These are phyloP conservation scores for Periophthalmus magnuspinnatus DNA, from an alignment of 2,797 vertebrate species.

Conservation along the genomic window DNA sequence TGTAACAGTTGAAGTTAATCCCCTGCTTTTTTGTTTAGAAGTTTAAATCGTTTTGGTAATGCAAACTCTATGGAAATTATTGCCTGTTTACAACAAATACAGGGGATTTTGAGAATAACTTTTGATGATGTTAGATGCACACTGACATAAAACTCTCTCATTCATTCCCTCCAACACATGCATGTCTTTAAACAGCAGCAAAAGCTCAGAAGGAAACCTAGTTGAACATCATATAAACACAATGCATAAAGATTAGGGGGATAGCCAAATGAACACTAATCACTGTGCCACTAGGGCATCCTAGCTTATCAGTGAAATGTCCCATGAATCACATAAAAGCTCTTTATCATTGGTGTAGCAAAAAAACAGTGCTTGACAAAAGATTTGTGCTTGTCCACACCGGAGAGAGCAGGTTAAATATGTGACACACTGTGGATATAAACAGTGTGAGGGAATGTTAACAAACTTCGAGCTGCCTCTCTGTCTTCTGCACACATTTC, in stretches of 20 bases:
- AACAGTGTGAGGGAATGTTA: conserved; percentile 76
- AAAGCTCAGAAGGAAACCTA: not conserved
- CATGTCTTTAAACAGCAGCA: not conserved
- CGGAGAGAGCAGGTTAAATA: conserved; percentile 40
- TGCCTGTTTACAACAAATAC: not conserved
- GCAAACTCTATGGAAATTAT: too few relatives aligned
- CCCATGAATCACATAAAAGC: not conserved
- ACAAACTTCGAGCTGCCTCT: conserved; percentile 61
- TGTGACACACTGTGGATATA: conserved; percentile 57
- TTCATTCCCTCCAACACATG: not conserved
- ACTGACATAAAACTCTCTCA: not conserved
- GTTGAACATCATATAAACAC: not conserved
- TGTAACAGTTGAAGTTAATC: not conserved
- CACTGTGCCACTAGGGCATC: too few relatives aligned
- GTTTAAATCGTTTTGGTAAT: too few relatives aligned
- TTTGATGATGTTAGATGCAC: not conserved
- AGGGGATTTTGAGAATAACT: too few relatives aligned
- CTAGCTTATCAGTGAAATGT: not conserved
- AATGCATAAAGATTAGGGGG: not conserved
- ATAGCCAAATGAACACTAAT: too few relatives aligned
- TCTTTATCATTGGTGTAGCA: not conserved
- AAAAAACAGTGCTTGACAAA: too few relatives aligned
- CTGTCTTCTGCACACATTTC: conserved; percentile 53
- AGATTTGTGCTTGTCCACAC: conserved; percentile 7
- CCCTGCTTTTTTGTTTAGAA: too few relatives aligned